Percentiles rank a stretch among this genome's conserved stretches.
These are phyloP conservation scores for Apogon talboti DNA, from an alignment of 2,797 vertebrate genomes.

Conservation along the genomic window DNA sequence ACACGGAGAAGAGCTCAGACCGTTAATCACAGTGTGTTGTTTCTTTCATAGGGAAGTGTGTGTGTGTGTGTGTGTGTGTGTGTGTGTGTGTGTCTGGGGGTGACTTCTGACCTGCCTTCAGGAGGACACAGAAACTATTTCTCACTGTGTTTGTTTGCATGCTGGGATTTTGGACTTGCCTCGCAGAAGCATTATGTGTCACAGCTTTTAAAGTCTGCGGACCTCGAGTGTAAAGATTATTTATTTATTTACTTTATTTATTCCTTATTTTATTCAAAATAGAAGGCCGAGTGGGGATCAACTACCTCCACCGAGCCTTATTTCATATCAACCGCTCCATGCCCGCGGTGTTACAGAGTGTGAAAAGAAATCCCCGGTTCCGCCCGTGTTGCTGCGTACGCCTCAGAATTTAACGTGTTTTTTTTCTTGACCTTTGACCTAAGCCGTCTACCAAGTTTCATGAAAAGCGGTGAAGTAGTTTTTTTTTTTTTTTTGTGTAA, in stretches of 20 bases:
- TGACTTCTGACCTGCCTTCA: constrained; percentile 36
- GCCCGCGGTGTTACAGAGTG: no score
- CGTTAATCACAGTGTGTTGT: constrained; percentile 55
- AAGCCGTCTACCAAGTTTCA: no score
- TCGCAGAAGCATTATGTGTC: constrained; percentile 3
- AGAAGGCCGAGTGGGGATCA: no score
- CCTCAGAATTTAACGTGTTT: no score
- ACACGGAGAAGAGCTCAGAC: constrained; percentile 38
- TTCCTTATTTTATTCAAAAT: no score
- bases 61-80: neutral
- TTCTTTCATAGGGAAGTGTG: neutral
- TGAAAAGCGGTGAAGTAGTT: no score
- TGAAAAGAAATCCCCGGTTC: no score
- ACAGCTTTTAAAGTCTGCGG: constrained; percentile 9
- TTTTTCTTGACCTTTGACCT: no score
- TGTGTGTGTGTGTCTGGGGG: constrained; percentile 24
- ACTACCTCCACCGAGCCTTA: no score
- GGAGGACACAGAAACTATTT: constrained; percentile 24
- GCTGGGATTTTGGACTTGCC: constrained; percentile 28
- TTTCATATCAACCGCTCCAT: no score
- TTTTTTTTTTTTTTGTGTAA: no score
- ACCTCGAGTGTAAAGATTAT: neutral
- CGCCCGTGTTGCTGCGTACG: no score
- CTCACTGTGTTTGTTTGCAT: constrained; percentile 51
- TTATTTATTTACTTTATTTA: neutral